Evolutionary conservation across 2,888 invertebrate species (phyloP), one percentile per base, ranked within the genome.

Genomic region (Thereva unica): DNA sequence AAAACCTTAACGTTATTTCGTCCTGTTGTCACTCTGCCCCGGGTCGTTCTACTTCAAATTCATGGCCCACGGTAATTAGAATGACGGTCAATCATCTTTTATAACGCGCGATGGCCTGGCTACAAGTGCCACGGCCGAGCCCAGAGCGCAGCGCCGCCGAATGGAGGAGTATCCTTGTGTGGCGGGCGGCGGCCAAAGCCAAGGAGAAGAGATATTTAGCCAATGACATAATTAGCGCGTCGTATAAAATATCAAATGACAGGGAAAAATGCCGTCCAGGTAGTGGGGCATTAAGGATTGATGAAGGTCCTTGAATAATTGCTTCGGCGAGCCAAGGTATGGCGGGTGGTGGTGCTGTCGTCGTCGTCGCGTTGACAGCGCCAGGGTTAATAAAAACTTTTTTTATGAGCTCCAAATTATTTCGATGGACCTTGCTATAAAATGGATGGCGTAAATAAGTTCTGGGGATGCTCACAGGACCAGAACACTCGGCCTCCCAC

Each of bases 351-450:
- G n/a, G 47, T 47, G 37, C 8, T 59, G 37, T 47, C 10, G 41
- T 44, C 4, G 47, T 47, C 47, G 57, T 59, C 9, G n/a, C 47
- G 57, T 35, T 59, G 57, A 59, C 57, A 59, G 23, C 23, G 57
- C 7, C 47, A 47, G 47, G 47, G 47, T 59, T 59, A 47, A 59
- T 59, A 59, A 59, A 59, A 59, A 37, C 57, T 23, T 37, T 47
- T 59, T 59, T 59, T 47, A 59, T 59, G 57, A 47, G 57, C 57
- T 47, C 47, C n/a, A 59, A 59, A 59, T 59, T 47, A 59, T 59
- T 59, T 37, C 57, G 57, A 47, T 47, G 38, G 47, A 47, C 12
- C 37, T 38, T 38, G 37, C n/a, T 34, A 7, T 38, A 37, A n/a
- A 10, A 37, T n/a, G 37, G 10, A 37, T 38, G 38, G 38, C 1